Conservation (phyloP, 2,113 vertebrate species). For the Sinocyclocheilus rhinocerous region DNA sequence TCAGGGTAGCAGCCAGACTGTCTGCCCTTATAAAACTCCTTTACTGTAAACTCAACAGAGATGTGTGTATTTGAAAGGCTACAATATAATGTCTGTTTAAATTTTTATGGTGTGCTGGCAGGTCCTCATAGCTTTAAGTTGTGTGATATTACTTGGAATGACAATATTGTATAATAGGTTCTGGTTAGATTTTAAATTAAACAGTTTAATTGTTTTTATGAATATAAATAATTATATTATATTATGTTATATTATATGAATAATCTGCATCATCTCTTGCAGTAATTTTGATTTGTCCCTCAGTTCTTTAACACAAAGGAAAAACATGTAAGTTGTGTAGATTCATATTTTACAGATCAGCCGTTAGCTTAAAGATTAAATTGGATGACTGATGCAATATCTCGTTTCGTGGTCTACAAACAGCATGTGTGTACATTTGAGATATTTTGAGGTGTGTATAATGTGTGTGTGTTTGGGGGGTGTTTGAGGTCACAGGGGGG, state of each 20-base stretch:
- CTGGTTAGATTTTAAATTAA: not conserved
- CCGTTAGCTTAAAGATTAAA: not conserved
- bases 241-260: not conserved
- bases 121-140: not conserved
- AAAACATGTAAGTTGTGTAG: no score
- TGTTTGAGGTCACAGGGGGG: slow-evolving; percentile 31
- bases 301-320: no score
- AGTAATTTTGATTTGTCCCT: not conserved
- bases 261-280: not conserved
- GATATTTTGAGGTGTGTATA: slow-evolving; percentile 33
- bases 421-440: slow-evolving; percentile 23
- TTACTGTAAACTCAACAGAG: slow-evolving; percentile 23
- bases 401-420: not conserved
- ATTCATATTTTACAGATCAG: not conserved
- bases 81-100: not conserved
- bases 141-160: not conserved
- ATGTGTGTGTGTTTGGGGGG: slow-evolving; percentile 19
- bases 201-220: not conserved
- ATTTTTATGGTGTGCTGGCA: slow-evolving; percentile 2
- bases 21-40: slow-evolving; percentile 14
- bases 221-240: not conserved
- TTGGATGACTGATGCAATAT: slow-evolving; percentile 17
- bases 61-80: not conserved
- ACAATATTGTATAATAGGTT: not conserved
- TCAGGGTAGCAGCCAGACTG: slow-evolving; percentile 2